phyloP scores from a whole-genome alignment of 1,140 invertebrate genomes.

The Drosophila nikananu region DNA sequence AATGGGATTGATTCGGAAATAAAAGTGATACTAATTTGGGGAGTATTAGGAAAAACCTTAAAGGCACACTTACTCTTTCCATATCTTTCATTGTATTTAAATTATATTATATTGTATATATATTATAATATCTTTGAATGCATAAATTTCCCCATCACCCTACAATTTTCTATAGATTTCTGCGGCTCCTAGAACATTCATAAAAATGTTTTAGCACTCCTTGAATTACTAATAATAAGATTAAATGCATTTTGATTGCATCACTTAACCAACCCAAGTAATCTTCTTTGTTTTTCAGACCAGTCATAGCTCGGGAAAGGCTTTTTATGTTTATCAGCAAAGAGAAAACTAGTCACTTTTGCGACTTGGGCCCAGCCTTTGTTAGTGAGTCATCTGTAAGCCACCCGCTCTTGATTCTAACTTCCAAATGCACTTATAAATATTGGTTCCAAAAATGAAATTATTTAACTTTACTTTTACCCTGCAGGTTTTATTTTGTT shows the following conservation, averaged over 20 bases:
- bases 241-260: neutral
- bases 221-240: conserved; percentile 3
- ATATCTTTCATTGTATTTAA: neutral
- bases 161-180: neutral
- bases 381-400: conserved; percentile 6
- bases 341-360: conserved; percentile 18
- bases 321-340: conserved; percentile 20
- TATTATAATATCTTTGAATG: too few species aligned
- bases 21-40: too few species aligned
- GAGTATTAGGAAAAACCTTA: neutral
- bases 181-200: neutral
- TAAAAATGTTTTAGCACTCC: too few species aligned
- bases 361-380: neutral
- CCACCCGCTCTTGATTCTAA: conserved; percentile 1
- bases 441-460: neutral
- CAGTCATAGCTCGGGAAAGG: conserved; percentile 9
- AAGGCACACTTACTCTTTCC: too few species aligned
- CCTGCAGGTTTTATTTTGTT: neutral
- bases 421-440: neutral
- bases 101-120: too few species aligned
- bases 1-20: neutral
- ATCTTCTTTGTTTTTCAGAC: conserved; percentile 17
- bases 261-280: neutral
- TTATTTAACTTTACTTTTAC: neutral
- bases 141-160: too few species aligned